These are phyloP conservation scores for Parasteatoda lunata DNA, from an alignment of 2,888 invertebrate species.

Conservation along the genomic window DNA sequence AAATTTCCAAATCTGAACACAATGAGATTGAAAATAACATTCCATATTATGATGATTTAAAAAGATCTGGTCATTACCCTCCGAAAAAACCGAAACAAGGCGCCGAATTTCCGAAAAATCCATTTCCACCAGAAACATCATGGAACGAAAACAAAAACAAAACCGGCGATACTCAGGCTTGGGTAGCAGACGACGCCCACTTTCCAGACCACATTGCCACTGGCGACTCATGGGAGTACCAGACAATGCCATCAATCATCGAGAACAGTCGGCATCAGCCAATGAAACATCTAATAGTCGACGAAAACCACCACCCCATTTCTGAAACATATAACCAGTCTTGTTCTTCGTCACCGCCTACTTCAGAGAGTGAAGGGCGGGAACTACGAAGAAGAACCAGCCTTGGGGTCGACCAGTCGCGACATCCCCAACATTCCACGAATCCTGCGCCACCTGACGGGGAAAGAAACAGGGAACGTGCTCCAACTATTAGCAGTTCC, in stretches of 20 bases:
- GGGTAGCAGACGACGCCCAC: conserved; percentile 37
- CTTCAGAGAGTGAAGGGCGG: conserved; percentile 25
- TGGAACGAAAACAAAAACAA: conserved; percentile 61
- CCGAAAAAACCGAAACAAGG: background rate
- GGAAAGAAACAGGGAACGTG: conserved; percentile 26
- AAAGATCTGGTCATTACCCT: background rate
- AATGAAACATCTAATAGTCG: conserved; percentile 27
- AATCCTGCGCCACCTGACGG: conserved; percentile 51
- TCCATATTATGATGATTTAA: conserved; percentile 3
- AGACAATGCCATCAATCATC: conserved; percentile 43
- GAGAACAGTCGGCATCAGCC: conserved; percentile 30
- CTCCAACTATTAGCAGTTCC: conserved; percentile 32
- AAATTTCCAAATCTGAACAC: conserved; percentile 7
- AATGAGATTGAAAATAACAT: background rate
- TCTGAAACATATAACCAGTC: conserved; percentile 35
- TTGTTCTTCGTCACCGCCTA: conserved; percentile 31
- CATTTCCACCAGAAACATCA: background rate
- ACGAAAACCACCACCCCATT: conserved; percentile 22
- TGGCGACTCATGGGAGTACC: conserved; percentile 59
- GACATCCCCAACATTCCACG: conserved; percentile 28
- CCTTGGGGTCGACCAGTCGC: conserved; percentile 20
- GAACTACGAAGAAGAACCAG: background rate
- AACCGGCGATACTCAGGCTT: background rate
- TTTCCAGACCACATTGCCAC: conserved; percentile 37
- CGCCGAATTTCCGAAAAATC: background rate